phyloP scores from a whole-genome alignment of 2,797 vertebrate species.

The Streptopelia turtur region DNA sequence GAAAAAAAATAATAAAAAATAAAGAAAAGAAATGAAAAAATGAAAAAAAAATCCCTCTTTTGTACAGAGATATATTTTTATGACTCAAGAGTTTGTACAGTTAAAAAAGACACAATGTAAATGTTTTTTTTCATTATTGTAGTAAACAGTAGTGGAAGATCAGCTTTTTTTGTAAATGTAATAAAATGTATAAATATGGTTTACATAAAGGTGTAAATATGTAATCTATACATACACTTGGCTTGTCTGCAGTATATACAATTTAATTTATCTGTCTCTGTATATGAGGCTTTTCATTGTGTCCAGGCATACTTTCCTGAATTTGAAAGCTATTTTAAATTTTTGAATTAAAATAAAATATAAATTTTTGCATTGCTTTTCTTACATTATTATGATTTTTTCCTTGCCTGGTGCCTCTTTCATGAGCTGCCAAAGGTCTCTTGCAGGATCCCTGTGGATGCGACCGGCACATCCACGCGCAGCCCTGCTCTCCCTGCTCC shows the following conservation, averaged over 20 bases:
- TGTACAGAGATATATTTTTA: conserved; percentile 99
- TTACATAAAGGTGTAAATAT: conserved; percentile 97
- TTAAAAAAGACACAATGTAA: conserved; percentile 92
- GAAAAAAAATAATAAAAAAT: conserved; percentile 39
- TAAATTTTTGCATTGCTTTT: conserved; percentile 89
- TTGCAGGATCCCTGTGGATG: background rate
- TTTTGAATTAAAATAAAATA: conserved; percentile 96
- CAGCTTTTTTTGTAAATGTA: conserved; percentile 95
- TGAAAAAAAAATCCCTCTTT: conserved; percentile 84
- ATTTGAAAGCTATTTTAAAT: conserved; percentile 99
- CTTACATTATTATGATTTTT: conserved; percentile 45
- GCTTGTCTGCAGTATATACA: conserved; percentile 99
- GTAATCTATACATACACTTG: conserved; percentile 90
- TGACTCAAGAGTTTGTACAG: conserved; percentile 99
- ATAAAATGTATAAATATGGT: conserved; percentile 98
- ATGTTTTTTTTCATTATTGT: conserved; percentile 97
- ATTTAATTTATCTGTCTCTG: conserved; percentile 99
- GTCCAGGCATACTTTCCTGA: conserved; percentile 94
- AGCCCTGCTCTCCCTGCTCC: too few relatives aligned
- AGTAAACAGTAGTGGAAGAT: conserved; percentile 92
- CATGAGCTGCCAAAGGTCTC: background rate
- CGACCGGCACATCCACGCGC: accelerated
- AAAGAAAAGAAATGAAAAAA: background rate
- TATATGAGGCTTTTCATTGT: conserved; percentile 99
- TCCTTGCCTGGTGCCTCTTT: conserved; percentile 22